Evolutionary conservation across 2,888 invertebrate genomes (phyloP), one percentile per base, ranked within the genome.

Genomic region (Seira sanloemensis): DNA sequence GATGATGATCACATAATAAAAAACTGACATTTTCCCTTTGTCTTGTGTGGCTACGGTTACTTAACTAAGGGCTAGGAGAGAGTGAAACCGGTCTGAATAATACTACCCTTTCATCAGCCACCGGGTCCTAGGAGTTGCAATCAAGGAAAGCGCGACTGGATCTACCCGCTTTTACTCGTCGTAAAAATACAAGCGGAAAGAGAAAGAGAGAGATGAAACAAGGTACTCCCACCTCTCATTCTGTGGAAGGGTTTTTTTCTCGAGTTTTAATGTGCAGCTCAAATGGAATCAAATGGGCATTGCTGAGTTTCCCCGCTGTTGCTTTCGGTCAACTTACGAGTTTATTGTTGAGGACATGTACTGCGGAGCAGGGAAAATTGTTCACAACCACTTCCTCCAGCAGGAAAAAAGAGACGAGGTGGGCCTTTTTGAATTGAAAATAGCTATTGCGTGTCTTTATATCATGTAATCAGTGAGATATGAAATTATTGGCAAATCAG

Each of bases 1-100:
- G 50, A 50, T 50, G 50, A 50, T 37, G 37, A 37, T 37, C n/a
- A n/a, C n/a, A n/a, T n/a, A 12, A 37, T 37, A 12, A 50, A 50
- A 50, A n/a, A n/a, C 50, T 37, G 50, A 50, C 50, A 50, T 50
- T 50, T 50, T 50, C 50, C 16, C 50, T 50, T 12, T 50, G 50
- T 50, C n/a, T 50, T 25, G 46, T 65, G 58, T 66, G 21, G 27
- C 25, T 26, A 67, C 19, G 21, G 4, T 72, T 72, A 69, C 50
- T 84, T 75, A 74, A 84, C 46, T 65, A 16, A 50, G 50, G 50
- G n/a, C 50, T 7, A 50, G n/a, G 16, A 50, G 50, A 69, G 71
- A 75, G 78, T 79, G 78, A 21, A 78, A 67, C 75, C n/a, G 66
- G 71, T 84, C 84, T 84, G 84, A 84, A 78, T 79, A 84, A 79